Percentiles rank a stretch among this genome's conserved stretches.
Evolutionary conservation across 2,797 vertebrate species (phyloP).

Genomic region (Tadarida brasiliensis): DNA sequence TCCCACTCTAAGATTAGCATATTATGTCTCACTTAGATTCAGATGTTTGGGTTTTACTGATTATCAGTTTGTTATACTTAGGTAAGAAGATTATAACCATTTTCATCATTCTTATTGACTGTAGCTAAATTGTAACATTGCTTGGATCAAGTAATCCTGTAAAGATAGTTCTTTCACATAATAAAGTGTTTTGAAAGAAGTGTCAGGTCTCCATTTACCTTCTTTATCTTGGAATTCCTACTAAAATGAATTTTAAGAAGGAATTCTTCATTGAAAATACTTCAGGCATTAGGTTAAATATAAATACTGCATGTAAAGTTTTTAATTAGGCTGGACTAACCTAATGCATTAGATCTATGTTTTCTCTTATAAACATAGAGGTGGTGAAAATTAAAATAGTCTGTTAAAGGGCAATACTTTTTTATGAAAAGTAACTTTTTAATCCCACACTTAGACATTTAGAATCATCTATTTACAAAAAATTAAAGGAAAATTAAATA

Average conservation of each 20-base stretch:
- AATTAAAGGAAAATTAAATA: conserved; percentile 51
- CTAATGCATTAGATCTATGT: background rate
- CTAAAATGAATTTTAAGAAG: conserved; percentile 40
- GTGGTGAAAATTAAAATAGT: background rate
- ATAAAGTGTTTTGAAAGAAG: background rate
- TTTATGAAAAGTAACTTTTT: conserved; percentile 18
- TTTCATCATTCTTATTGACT: conserved; percentile 29
- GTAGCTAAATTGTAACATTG: background rate
- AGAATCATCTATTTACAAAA: conserved; percentile 22
- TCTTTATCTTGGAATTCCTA: conserved; percentile 47
- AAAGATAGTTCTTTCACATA: conserved; percentile 38
- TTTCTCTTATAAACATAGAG: background rate
- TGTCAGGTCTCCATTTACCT: background rate
- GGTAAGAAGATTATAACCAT: background rate
- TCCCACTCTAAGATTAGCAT: conserved; percentile 3
- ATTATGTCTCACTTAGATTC: background rate
- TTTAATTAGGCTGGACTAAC: background rate
- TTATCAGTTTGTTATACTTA: background rate
- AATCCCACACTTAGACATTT: background rate
- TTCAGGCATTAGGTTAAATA: conserved; percentile 36
- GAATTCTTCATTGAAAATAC: conserved; percentile 29
- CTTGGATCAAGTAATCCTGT: conserved; percentile 4
- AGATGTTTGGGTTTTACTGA: conserved; percentile 2
- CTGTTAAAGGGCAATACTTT: background rate
- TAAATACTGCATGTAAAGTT: conserved; percentile 3